phyloP scores from a whole-genome alignment of 2,113 vertebrate species.

The Rissa tridactyla region DNA sequence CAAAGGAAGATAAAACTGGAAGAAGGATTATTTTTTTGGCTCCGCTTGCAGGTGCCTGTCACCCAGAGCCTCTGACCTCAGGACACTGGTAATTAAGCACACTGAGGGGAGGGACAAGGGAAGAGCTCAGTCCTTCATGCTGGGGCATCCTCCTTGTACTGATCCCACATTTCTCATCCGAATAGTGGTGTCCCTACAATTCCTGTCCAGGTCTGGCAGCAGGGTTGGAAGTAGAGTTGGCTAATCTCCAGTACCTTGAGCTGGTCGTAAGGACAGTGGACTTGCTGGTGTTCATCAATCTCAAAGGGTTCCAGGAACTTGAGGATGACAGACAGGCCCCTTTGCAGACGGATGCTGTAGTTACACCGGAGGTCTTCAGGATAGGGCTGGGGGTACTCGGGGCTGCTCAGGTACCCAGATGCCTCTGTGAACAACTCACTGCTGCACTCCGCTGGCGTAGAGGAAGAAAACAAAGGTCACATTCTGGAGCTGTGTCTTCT shows the following conservation, averaged over 20 bases:
- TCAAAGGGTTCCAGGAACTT: constrained; percentile 77
- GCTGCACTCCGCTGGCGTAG: constrained; percentile 72
- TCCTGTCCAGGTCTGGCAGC: neutral
- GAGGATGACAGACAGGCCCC: constrained; percentile 69
- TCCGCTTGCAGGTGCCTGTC: neutral
- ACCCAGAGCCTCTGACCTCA: neutral
- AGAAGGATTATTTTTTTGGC: neutral
- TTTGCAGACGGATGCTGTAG: constrained; percentile 77
- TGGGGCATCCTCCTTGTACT: neutral
- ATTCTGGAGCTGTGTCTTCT: neutral
- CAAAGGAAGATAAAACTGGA: neutral
- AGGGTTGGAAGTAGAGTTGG: neutral
- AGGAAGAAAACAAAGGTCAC: neutral
- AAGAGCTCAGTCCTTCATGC: neutral
- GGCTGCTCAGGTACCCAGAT: constrained; percentile 72
- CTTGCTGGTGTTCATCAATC: constrained; percentile 79
- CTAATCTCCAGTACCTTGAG: constrained; percentile 70
- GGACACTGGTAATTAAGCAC: neutral
- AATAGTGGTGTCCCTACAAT: neutral
- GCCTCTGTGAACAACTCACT: constrained; percentile 69
- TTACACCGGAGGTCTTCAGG: constrained; percentile 75
- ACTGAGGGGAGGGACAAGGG: neutral
- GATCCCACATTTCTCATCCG: neutral
- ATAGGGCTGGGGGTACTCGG: constrained; percentile 76
- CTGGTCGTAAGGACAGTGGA: constrained; percentile 79